Base-by-base conservation (phyloP, 2,797 vertebrate species). In the Pangasius sanitwongsei region DNA sequence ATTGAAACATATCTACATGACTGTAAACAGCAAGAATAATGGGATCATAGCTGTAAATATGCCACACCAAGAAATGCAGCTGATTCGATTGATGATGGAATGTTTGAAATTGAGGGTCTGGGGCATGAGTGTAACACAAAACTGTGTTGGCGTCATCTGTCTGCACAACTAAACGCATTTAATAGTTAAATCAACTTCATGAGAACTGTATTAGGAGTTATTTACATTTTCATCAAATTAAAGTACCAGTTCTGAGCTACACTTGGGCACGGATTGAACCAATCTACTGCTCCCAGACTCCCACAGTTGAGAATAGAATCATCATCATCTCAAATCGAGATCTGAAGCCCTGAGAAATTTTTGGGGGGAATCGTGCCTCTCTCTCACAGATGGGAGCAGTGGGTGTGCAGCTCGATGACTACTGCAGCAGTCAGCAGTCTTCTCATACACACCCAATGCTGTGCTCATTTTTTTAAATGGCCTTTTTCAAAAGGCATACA, bases 381-480 rank as follows among this genome's bases (percentile, higher is more conserved):
- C n/a, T 86, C 48, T 67, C n/a, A 81, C 67, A 89, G 85, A 87
- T 88, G 70, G 89, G 80, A 88, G 70, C 59, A 63, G 89, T 89
- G 86, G 86, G 86, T 67, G 85, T 78, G 59, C 61, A 48, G 86
- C 55, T 84, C 81, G 16, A 69, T 89, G 86, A 89, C 88, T 83
- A 87, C 69, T 74, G 85, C 88, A 85, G 31, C 83, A 78, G 83
- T 89, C 63, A 86, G 88, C 88, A 83, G 48, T 83, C 81, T 84
- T 48, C 44, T 84, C 72, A 84, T 69, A 84, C 69, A 59, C 70
- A 37, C 59, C 70, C 82, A 48, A 11, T 63, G 81, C 28, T 53
- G 70, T 31, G 44, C 57, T 69, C 50, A 53, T 53, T 67, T 69
- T 72, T 13, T 85, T 70, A 63, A 86, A 86, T 70, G 53, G 63